Evolutionary conservation across 1,140 invertebrate genomes (phyloP).

Genomic region (Ceratina calcarata): DNA sequence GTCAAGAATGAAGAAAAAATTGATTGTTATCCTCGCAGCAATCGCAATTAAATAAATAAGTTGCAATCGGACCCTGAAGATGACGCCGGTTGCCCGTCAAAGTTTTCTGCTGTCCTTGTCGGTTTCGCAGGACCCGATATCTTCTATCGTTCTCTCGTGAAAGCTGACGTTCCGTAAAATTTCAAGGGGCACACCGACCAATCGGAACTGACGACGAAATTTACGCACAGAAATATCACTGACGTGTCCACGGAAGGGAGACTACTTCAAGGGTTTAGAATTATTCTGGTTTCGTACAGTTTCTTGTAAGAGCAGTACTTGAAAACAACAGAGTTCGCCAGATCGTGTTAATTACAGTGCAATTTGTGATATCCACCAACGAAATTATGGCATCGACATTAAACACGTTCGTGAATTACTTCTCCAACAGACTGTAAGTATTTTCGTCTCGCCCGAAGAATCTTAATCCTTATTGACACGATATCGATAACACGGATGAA

Average conservation of each 20-base stretch:
- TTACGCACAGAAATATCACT: constrained; percentile 72
- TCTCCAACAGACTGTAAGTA: constrained; percentile 78
- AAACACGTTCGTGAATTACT: constrained; percentile 74
- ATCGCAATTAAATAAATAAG: neutral
- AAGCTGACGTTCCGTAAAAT: constrained; percentile 42
- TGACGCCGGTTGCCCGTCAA: neutral
- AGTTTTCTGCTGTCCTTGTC: constrained; percentile 20
- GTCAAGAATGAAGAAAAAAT: too few species aligned
- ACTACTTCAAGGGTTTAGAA: constrained; percentile 70
- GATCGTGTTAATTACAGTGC: constrained; percentile 40
- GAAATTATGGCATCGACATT: constrained; percentile 73
- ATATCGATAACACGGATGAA: neutral
- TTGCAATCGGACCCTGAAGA: neutral
- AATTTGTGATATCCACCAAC: constrained; percentile 18
- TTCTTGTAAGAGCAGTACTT: constrained; percentile 10
- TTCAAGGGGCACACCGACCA: constrained; percentile 44
- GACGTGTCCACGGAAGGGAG: constrained; percentile 76
- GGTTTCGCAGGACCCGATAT: neutral
- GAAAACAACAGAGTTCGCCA: constrained; percentile 37
- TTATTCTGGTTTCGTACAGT: constrained; percentile 59
- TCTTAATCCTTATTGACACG: neutral
- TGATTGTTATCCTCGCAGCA: neutral
- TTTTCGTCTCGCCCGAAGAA: neutral
- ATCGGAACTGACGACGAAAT: constrained; percentile 44
- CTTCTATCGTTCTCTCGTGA: constrained; percentile 28